Evolutionary conservation across 2,797 vertebrate genomes (phyloP).

Genomic region (Sebastes reedi): DNA sequence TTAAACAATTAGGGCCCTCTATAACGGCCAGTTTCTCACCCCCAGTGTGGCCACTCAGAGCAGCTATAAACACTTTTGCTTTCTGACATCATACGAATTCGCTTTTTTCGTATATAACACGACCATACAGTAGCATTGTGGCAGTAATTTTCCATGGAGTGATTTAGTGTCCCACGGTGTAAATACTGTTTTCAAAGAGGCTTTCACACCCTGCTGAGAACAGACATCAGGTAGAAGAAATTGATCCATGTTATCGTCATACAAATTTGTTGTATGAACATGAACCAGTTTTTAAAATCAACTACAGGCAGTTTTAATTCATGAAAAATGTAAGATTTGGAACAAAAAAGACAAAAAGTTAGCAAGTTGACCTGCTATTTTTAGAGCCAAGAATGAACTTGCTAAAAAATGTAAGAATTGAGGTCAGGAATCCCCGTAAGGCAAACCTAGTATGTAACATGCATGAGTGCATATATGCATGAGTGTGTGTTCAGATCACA

Average conservation of each 20-base stretch:
- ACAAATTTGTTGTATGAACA: background rate
- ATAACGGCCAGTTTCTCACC: background rate
- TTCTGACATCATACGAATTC: background rate
- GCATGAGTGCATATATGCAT: background rate
- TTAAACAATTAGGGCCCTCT: background rate
- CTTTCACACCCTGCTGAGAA: background rate
- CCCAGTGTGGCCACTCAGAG: background rate
- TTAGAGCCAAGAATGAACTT: background rate
- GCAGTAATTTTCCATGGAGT: background rate
- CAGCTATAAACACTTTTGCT: background rate
- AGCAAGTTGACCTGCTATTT: background rate
- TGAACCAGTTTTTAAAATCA: background rate
- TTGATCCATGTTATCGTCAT: background rate
- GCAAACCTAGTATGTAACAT: background rate
- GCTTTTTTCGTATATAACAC: background rate
- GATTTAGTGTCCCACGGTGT: background rate
- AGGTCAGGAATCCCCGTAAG: background rate
- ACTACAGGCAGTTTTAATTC: background rate
- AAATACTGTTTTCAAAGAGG: background rate
- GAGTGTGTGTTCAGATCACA: background rate
- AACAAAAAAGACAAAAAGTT: background rate
- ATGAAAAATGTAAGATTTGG: background rate
- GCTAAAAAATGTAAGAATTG: background rate
- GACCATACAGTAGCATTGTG: background rate
- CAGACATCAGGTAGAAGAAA: background rate